Evolutionary conservation across 2,888 invertebrate genomes (phyloP).

Genomic region (Elmis aenea): DNA sequence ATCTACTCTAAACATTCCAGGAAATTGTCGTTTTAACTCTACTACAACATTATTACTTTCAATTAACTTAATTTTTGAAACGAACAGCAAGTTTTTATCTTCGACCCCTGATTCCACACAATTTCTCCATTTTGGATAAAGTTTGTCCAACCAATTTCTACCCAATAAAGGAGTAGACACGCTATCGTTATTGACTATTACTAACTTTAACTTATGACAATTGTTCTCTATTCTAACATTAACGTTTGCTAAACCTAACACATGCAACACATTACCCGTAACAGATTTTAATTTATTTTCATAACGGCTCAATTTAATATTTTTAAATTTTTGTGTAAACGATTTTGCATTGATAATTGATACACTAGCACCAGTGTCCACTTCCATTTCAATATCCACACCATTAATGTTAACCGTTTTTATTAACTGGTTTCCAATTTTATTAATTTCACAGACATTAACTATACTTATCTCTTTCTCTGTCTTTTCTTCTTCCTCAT

Average conservation of each 20-base stretch:
- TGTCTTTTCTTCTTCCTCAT: not conserved
- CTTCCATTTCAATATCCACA: constrained; percentile 51
- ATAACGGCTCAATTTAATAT: no score
- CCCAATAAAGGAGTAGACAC: constrained; percentile 15
- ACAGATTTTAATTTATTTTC: no score
- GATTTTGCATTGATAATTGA: constrained; percentile 5
- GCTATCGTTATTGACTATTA: constrained; percentile 8
- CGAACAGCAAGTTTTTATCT: no score
- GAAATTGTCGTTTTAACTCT: not conserved
- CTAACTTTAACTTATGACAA: constrained; percentile 8
- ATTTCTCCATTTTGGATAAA: constrained; percentile 12
- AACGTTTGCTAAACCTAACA: no score
- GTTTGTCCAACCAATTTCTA: constrained; percentile 16
- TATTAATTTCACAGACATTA: no score
- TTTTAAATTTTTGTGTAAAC: no score
- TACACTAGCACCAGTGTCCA: constrained; percentile 42
- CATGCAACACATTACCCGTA: no score
- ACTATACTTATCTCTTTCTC: constrained; percentile 1
- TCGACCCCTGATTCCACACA: no score
- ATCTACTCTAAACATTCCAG: no score
- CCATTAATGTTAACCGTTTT: constrained; percentile 1
- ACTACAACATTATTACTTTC: not conserved
- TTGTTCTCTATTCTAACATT: constrained; percentile 6
- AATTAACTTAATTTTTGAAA: no score
- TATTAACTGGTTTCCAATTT: not conserved